phyloP scores from a whole-genome alignment of 2,113 vertebrate genomes.

The Circaetus cinerascens region DNA sequence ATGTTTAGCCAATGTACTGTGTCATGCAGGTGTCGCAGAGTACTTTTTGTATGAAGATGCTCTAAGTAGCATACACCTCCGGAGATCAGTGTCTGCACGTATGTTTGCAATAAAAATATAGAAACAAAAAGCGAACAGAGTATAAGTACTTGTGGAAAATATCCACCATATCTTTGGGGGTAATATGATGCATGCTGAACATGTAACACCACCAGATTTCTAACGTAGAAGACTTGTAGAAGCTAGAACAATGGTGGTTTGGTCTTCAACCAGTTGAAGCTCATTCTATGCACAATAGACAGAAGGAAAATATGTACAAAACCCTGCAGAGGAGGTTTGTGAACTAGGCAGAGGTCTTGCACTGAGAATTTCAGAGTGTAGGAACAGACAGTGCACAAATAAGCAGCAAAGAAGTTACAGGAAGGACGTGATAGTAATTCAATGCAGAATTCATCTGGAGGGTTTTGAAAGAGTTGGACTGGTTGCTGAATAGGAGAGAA shows the following conservation, averaged over 20 bases:
- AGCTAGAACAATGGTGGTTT: background rate
- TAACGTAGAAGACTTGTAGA: fast-evolving
- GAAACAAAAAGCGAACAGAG: background rate
- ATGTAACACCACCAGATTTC: background rate
- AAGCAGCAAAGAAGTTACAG: background rate
- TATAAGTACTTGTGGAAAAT: background rate
- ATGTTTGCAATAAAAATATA: background rate
- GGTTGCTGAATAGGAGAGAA: background rate
- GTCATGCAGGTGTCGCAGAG: fast-evolving
- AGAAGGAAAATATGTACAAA: background rate
- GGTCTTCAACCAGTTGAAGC: background rate
- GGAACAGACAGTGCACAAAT: background rate
- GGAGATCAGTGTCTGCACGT: background rate
- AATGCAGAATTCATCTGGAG: background rate
- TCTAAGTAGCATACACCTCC: background rate
- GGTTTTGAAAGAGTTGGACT: background rate
- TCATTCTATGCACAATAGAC: background rate
- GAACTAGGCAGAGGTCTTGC: background rate
- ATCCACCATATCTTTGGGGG: fast-evolving
- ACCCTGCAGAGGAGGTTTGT: background rate
- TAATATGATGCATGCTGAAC: background rate
- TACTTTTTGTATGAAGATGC: background rate
- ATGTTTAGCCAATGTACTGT: fast-evolving
- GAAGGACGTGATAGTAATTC: background rate
- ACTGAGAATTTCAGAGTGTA: background rate